These are phyloP conservation scores for Tipula confusa DNA, from an alignment of 2,888 invertebrate species.

Conservation along the genomic window DNA sequence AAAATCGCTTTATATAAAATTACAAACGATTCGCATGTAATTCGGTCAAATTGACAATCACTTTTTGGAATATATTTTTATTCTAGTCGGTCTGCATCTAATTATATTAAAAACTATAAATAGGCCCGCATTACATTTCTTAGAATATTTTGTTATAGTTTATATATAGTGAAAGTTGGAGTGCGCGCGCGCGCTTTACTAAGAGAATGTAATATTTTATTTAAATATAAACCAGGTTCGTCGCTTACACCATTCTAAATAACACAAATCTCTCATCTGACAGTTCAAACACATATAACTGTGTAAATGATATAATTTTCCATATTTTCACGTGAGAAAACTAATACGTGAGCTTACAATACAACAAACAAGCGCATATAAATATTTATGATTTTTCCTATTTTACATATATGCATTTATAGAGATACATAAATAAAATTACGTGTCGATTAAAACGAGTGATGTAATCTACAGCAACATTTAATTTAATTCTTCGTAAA, in stretches of 20 bases:
- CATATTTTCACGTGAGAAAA: slow-evolving; percentile 3
- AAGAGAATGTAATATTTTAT: not conserved
- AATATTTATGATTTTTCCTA: not conserved
- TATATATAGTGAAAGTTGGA: not conserved
- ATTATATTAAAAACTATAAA: not conserved
- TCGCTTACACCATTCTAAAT: not conserved
- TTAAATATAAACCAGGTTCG: not conserved
- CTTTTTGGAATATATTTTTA: not conserved
- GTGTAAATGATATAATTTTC: not conserved
- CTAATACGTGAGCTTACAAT: not conserved
- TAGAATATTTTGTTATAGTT: not conserved
- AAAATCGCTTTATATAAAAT: not conserved
- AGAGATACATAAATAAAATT: not conserved
- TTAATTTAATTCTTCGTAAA: not conserved
- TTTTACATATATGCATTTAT: too few relatives aligned
- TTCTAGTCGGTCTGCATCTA: not conserved
- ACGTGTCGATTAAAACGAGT: slow-evolving; percentile 3
- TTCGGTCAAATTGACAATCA: not conserved
- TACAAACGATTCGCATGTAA: not conserved
- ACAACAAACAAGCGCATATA: not conserved
- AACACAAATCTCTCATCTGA: not conserved
- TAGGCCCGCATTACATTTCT: not conserved
- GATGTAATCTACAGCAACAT: not conserved
- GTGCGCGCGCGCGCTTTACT: not conserved
- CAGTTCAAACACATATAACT: not conserved